Evolutionary conservation across 2,888 invertebrate genomes (phyloP).

Genomic region (Cantharis flavilabris): DNA sequence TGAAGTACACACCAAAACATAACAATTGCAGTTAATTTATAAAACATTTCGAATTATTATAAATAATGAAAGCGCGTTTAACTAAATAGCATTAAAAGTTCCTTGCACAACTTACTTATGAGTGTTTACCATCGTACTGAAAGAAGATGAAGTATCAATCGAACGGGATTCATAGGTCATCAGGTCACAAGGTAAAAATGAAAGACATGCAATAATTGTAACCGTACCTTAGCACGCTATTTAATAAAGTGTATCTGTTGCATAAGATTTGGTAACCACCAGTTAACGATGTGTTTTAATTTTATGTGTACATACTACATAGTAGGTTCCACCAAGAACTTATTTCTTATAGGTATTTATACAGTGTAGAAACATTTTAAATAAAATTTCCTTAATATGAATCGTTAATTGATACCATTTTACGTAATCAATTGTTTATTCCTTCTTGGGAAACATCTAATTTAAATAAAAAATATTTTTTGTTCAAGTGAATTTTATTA

Average conservation of each 20-base stretch:
- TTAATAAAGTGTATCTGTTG: background rate
- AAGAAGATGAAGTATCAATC: conserved; percentile 13
- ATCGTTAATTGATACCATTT: background rate
- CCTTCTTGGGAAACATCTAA: background rate
- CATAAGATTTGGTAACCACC: background rate
- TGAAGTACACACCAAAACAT: background rate
- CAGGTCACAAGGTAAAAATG: conserved; percentile 21
- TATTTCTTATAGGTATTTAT: background rate
- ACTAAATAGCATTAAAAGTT: background rate
- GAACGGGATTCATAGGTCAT: conserved; percentile 23
- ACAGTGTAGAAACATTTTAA: background rate
- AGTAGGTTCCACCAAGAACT: too few species aligned
- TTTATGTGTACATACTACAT: background rate
- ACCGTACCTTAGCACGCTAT: background rate
- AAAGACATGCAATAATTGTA: conserved; percentile 2
- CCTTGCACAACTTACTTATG: conserved; percentile 23
- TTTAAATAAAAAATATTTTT: background rate
- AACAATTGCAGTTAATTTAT: background rate
- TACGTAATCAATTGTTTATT: background rate
- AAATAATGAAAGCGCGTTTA: background rate
- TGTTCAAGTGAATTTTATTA: background rate
- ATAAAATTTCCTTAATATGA: background rate
- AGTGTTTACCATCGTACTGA: conserved; percentile 14
- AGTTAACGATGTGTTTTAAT: background rate
- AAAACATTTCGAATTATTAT: background rate